Percentiles rank a stretch among this genome's conserved stretches.
phyloP scores from a whole-genome alignment of 1,140 invertebrate genomes.

The Drosophila pandora region DNA sequence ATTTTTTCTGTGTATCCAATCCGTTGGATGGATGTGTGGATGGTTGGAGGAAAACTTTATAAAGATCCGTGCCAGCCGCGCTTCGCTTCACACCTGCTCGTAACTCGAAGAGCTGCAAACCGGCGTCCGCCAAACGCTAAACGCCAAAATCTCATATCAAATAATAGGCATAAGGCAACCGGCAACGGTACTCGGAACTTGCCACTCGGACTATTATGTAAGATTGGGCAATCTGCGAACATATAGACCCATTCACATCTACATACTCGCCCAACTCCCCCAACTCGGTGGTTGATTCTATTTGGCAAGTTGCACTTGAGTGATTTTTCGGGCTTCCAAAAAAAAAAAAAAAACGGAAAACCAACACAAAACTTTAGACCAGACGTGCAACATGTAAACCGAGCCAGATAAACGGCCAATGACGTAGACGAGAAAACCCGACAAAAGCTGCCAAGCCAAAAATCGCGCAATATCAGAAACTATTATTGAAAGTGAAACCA shows the following conservation, averaged over 20 bases:
- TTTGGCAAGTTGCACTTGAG: slow-evolving; percentile 82
- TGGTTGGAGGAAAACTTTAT: slow-evolving; percentile 62
- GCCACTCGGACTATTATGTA: slow-evolving; percentile 67
- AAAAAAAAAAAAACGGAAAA: slow-evolving; percentile 59
- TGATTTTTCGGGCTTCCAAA: slow-evolving; percentile 79
- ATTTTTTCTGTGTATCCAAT: slow-evolving; percentile 23
- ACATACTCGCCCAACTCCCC: slow-evolving; percentile 47
- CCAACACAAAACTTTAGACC: slow-evolving; percentile 58
- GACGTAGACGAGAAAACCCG: slow-evolving; percentile 68
- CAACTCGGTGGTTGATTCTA: slow-evolving; percentile 60
- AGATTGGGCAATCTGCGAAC: slow-evolving; percentile 66
- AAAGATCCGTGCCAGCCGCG: slow-evolving; percentile 71
- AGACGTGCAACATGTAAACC: slow-evolving; percentile 76
- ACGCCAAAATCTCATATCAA: slow-evolving; percentile 6
- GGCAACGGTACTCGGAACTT: slow-evolving; percentile 26
- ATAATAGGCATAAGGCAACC: slow-evolving; percentile 30
- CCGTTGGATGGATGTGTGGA: slow-evolving; percentile 33
- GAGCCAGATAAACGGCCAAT: slow-evolving; percentile 70
- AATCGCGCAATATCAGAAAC: slow-evolving; percentile 69
- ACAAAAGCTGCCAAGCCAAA: slow-evolving; percentile 49
- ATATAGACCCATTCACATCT: slow-evolving; percentile 10
- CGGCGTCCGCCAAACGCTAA: slow-evolving; percentile 24
- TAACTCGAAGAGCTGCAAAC: slow-evolving; percentile 59
- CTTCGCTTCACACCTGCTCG: slow-evolving; percentile 77
- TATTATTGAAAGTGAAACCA: slow-evolving; percentile 68